Percentiles rank a stretch among this genome's conserved stretches.
Conservation (phyloP, 2,113 vertebrate species). For the Felis chaus region DNA sequence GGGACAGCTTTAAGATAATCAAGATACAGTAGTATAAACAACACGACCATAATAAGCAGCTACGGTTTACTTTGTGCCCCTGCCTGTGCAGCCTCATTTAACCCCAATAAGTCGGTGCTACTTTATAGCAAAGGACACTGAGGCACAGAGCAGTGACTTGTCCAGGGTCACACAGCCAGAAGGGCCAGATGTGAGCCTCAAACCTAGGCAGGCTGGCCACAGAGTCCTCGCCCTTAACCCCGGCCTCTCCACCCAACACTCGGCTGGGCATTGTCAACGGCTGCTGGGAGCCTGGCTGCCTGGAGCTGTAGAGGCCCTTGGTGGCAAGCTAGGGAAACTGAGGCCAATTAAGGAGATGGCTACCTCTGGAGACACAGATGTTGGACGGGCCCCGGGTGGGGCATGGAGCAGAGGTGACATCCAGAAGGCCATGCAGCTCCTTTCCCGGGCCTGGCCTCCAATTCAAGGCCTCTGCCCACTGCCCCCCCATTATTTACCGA, state of each 20-base stretch:
- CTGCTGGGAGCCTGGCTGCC: neutral
- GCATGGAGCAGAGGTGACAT: fast-evolving
- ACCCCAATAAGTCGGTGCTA: neutral
- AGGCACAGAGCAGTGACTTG: neutral
- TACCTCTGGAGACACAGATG: neutral
- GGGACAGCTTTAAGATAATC: neutral
- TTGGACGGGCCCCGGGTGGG: neutral
- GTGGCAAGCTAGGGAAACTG: neutral
- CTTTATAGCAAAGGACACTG: neutral
- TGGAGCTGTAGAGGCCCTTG: neutral
- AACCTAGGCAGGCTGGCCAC: too few species aligned
- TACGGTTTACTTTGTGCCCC: neutral
- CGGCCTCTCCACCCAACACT: neutral
- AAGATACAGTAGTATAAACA: too few species aligned
- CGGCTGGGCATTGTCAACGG: neutral
- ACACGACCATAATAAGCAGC: neutral
- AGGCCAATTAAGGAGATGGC: neutral
- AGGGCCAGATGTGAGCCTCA: neutral
- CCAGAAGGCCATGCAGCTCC: neutral
- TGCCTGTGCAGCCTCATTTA: neutral
- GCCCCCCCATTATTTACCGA: slow-evolving; percentile 63
- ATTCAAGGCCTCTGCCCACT: neutral
- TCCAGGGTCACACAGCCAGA: neutral
- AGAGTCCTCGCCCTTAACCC: neutral
- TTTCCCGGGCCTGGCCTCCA: neutral